Evolutionary conservation across 2,113 vertebrate species (phyloP).

Genomic region (Mormoops blainvillei): DNA sequence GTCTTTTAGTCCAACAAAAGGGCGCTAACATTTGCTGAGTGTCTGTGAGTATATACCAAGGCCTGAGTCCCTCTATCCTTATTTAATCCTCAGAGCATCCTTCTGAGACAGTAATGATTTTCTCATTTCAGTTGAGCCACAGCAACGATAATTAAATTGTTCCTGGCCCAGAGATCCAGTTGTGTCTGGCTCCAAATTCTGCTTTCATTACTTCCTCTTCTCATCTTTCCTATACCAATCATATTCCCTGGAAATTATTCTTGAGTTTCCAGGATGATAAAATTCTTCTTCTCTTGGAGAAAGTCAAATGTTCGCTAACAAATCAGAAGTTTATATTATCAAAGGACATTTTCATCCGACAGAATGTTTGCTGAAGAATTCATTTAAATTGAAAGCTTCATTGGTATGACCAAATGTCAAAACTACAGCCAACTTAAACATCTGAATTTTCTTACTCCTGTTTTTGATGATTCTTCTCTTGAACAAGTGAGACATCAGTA

Average conservation of each 20-base stretch:
- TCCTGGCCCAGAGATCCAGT: conserved; percentile 25
- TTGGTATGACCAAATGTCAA: background rate
- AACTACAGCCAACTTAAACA: background rate
- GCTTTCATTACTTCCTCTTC: background rate
- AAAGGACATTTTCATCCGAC: background rate
- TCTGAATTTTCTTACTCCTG: background rate
- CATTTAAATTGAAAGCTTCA: background rate
- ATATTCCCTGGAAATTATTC: conserved; percentile 16
- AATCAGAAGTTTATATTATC: background rate
- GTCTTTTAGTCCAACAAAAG: background rate
- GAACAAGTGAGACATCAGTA: background rate
- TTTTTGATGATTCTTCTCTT: conserved; percentile 8
- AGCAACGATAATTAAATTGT: conserved; percentile 1
- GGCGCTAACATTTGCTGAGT: background rate
- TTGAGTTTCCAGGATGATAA: background rate
- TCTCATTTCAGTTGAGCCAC: conserved; percentile 31
- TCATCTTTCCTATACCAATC: background rate
- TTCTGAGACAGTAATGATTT: background rate
- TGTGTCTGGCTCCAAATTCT: conserved; percentile 30
- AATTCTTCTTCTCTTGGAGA: background rate
- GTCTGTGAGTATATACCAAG: background rate
- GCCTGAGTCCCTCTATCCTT: background rate
- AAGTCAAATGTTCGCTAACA: background rate
- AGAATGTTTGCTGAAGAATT: background rate
- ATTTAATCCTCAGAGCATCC: background rate